phyloP scores from a whole-genome alignment of 1,140 invertebrate species.

The Latrodectus geometricus region DNA sequence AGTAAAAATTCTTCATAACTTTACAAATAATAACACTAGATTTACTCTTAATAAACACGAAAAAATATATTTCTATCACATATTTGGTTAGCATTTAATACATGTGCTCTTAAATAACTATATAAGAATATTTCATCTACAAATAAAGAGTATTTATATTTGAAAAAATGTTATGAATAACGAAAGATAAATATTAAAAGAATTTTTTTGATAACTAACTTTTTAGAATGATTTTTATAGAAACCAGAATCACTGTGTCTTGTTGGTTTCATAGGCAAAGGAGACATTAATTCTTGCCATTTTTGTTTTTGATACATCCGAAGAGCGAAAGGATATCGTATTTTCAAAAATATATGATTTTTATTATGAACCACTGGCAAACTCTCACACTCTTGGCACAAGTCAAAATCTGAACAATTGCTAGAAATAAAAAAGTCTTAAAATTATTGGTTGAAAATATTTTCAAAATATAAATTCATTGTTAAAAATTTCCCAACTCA shows the following conservation, averaged over 20 bases:
- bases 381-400: slow-evolving; percentile 68
- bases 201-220: not conserved
- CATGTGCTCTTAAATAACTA: too few species aligned
- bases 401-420: slow-evolving; percentile 68
- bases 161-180: too few species aligned
- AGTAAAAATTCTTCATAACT: too few species aligned
- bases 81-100: too few species aligned
- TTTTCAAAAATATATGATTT: slow-evolving; percentile 68
- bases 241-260: not conserved
- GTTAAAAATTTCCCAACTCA: too few species aligned
- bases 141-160: too few species aligned
- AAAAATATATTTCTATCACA: too few species aligned
- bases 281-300: slow-evolving; percentile 2
- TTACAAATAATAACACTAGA: too few species aligned
- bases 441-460: not conserved
- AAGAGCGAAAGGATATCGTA: slow-evolving; percentile 58
- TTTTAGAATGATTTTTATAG: slow-evolving; percentile 1
- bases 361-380: slow-evolving; percentile 66
- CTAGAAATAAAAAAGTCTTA: slow-evolving; percentile 39
- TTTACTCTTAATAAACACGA: too few species aligned
- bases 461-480: not conserved
- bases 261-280: not conserved
- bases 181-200: too few species aligned
- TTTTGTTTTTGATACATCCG: slow-evolving; percentile 63
- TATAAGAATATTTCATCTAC: too few species aligned